These are phyloP conservation scores for Leucania comma DNA, from an alignment of 2,888 invertebrate species.

Conservation along the genomic window DNA sequence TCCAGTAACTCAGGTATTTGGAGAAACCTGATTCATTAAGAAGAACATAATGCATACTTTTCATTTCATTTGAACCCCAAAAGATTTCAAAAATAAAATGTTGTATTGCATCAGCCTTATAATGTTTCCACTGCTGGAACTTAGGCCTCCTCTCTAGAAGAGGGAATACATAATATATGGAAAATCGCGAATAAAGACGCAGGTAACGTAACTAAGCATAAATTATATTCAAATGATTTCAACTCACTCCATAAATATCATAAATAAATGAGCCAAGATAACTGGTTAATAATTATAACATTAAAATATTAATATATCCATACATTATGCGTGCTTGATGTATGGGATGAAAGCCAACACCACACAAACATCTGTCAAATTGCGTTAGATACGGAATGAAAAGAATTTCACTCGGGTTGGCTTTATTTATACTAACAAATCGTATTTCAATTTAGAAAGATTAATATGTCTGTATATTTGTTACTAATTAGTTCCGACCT, in stretches of 20 bases:
- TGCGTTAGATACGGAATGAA: slow-evolving; percentile 33
- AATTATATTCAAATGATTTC: slow-evolving; percentile 28
- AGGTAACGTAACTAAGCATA: not conserved
- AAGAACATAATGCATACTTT: not conserved
- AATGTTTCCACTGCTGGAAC: too few relatives aligned
- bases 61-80: not conserved
- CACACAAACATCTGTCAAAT: slow-evolving; percentile 34
- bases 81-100: too few relatives aligned
- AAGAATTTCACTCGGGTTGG: slow-evolving; percentile 52
- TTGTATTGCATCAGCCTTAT: too few relatives aligned
- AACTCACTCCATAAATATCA: slow-evolving; percentile 46
- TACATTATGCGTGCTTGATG: slow-evolving; percentile 62
- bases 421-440: slow-evolving; percentile 43
- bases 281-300: slow-evolving; percentile 62
- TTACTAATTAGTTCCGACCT: not conserved
- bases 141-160: too few relatives aligned
- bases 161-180: too few relatives aligned
- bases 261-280: slow-evolving; percentile 46
- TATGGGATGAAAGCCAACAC: slow-evolving; percentile 61
- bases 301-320: slow-evolving; percentile 66
- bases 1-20: too few relatives aligned
- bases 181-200: not conserved
- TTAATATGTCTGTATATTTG: not conserved
- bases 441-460: slow-evolving; percentile 12
- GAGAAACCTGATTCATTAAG: too few relatives aligned